Percentiles rank a stretch among this genome's conserved stretches.
Evolutionary conservation across 2,888 invertebrate genomes (phyloP).

Genomic region (Dasysyrphus albostriatus): DNA sequence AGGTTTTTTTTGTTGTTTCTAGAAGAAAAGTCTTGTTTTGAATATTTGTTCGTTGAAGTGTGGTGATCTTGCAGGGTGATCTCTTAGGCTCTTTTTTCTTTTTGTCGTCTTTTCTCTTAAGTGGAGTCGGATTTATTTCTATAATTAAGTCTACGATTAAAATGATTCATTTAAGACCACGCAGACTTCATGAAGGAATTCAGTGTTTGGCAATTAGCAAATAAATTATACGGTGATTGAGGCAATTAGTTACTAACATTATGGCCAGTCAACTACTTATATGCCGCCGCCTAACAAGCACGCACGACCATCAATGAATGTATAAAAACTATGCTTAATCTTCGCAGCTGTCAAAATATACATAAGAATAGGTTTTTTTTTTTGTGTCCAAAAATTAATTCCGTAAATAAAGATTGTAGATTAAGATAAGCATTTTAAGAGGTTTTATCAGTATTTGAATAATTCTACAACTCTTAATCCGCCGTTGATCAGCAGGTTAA

Average conservation of each 20-base stretch:
- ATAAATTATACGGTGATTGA: slow-evolving; percentile 34
- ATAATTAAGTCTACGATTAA: slow-evolving; percentile 58
- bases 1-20: not conserved
- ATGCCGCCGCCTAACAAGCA: not conserved
- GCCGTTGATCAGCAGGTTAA: slow-evolving; percentile 38
- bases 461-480: slow-evolving; percentile 15
- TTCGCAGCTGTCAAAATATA: slow-evolving; percentile 40
- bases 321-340: slow-evolving; percentile 7
- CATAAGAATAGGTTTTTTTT: slow-evolving; percentile 5
- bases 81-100: slow-evolving; percentile 6
- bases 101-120: not conserved
- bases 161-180: slow-evolving; percentile 40
- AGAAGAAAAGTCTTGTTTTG: slow-evolving; percentile 57
- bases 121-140: slow-evolving; percentile 56
- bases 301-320: slow-evolving; percentile 6
- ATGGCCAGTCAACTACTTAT: not conserved
- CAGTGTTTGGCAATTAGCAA: slow-evolving; percentile 59
- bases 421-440: not conserved
- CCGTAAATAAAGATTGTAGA: slow-evolving; percentile 4
- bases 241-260: slow-evolving; percentile 29
- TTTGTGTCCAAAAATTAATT: slow-evolving; percentile 32
- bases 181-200: slow-evolving; percentile 8
- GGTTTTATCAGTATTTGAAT: slow-evolving; percentile 22
- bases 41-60: slow-evolving; percentile 41
- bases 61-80: slow-evolving; percentile 47